phyloP scores from a whole-genome alignment of 2,888 invertebrate genomes.

The Xanthostigma xanthostigma region DNA sequence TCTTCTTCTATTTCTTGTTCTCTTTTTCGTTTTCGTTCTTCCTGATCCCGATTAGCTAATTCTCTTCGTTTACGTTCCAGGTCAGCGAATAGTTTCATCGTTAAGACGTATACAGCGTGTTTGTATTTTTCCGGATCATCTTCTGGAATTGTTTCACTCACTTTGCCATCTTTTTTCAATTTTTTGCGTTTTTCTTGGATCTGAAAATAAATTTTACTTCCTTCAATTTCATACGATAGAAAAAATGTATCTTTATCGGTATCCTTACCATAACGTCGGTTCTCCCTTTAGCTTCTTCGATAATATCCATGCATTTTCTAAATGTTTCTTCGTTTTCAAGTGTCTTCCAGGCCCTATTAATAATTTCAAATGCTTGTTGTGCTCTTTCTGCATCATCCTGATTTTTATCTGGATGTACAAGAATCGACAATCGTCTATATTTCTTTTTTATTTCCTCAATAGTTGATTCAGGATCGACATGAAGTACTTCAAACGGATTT shows the following conservation, averaged over 20 bases:
- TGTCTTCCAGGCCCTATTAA: constrained; percentile 90
- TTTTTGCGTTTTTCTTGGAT: constrained; percentile 89
- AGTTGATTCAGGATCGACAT: constrained; percentile 78
- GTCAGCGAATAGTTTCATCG: constrained; percentile 92
- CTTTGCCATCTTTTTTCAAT: constrained; percentile 78
- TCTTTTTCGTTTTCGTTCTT: constrained; percentile 84
- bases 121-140: constrained; percentile 74
- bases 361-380: constrained; percentile 82
- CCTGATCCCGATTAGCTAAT: constrained; percentile 77
- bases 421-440: constrained; percentile 87
- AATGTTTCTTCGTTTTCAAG: constrained; percentile 89
- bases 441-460: constrained; percentile 92
- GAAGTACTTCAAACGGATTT: constrained; percentile 87
- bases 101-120: constrained; percentile 95
- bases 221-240: too few species aligned
- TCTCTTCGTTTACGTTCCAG: constrained; percentile 85
- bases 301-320: constrained; percentile 87
- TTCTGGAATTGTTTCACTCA: constrained; percentile 62
- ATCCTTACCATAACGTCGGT: constrained; percentile 75
- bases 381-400: constrained; percentile 89
- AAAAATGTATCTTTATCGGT: too few species aligned
- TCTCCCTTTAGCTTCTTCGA: constrained; percentile 90
- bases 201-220: constrained; percentile 31
- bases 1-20: constrained; percentile 89
- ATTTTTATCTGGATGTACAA: constrained; percentile 99